A percentile compares a stretch with the other conserved stretches of the same genome.
These are phyloP conservation scores for Papilio protenor DNA, from an alignment of 2,888 invertebrate genomes.

Conservation along the genomic window DNA sequence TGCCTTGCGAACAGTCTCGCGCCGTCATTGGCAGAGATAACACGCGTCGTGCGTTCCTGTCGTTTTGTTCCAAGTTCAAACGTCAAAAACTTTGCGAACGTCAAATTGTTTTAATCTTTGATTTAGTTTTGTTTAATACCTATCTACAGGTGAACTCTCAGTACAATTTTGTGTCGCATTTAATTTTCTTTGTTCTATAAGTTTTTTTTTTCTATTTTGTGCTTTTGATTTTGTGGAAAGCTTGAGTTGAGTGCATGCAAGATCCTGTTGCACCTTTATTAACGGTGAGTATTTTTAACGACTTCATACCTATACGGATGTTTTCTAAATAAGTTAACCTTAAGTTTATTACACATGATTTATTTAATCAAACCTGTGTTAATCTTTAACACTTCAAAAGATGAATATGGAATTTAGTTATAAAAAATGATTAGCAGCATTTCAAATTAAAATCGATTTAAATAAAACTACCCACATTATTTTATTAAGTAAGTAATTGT, in stretches of 20 bases:
- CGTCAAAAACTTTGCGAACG: conserved; percentile 79
- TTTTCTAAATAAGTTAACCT: conserved; percentile 27
- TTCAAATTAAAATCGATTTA: background rate
- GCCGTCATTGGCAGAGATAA: conserved; percentile 69
- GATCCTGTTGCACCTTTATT: conserved; percentile 79
- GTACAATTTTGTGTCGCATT: conserved; percentile 34
- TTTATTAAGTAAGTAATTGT: background rate
- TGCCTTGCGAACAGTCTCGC: conserved; percentile 67
- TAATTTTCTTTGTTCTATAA: conserved; percentile 46
- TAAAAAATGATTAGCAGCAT: background rate
- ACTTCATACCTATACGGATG: conserved; percentile 24
- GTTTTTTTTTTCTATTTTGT: conserved; percentile 58
- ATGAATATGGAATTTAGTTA: background rate
- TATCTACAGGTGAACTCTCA: conserved; percentile 24
- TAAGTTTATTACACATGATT: conserved; percentile 21
- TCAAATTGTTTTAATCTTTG: conserved; percentile 40
- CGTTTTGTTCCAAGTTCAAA: conserved; percentile 54
- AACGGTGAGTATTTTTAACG: conserved; percentile 74
- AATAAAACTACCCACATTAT: conserved; percentile 4
- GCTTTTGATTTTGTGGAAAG: conserved; percentile 76
- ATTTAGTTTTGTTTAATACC: conserved; percentile 30
- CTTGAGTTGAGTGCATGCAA: conserved; percentile 70
- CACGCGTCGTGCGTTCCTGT: conserved; percentile 59
- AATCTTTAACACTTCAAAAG: background rate
- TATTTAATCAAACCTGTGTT: background rate